Base-by-base conservation (phyloP, 2,888 invertebrate species). In the Saturnia pavonia region DNA sequence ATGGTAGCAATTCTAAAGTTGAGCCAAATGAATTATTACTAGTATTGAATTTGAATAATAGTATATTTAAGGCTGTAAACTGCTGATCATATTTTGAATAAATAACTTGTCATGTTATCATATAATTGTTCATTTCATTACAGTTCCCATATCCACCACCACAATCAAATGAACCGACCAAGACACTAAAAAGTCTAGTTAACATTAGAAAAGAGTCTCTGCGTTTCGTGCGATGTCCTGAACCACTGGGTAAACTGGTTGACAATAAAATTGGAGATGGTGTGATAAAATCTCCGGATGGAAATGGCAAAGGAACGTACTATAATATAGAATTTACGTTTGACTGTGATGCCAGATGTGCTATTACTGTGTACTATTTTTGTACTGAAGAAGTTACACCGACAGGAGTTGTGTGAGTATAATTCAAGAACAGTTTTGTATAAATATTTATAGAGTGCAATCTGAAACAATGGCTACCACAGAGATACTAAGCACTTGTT, bases 321-420 rank as follows among this genome's bases (percentile, higher is more conserved):
- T 99, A 99, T 86, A 99, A 99, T 85, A 97, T 99, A 82, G 99
- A 99, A 92, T 99, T 99, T 86, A 97, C 97, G 1, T 99, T 99
- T 93, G 99, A 99, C 90, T 97, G 98, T 84, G 99, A 99, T 88
- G 97, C 97, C 7, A 95, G 97, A 81, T 99, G 99, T 94, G 97
- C 98, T 34, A 98, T 99, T 74, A 99, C 98, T 48, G 96, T 99
- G 76, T 97, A 98, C 90, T 99, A 99, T 88, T 98, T 99, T 90
- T 99, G 99, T 83, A 96, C 97, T 1, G 99, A 99, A 89, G 99
- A 99, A 86, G 96, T 98, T 14, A 96, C 97, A 67, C 95, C 97
- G 27, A 96, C 96, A 84, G 98, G 98, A 45, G 96, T 98, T 70
- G 96, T 96, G 96, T 98, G 94, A 95, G 97, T 96, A 45, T 65